phyloP scores from a whole-genome alignment of 2,797 vertebrate species.

The Rhynchonycteris naso region DNA sequence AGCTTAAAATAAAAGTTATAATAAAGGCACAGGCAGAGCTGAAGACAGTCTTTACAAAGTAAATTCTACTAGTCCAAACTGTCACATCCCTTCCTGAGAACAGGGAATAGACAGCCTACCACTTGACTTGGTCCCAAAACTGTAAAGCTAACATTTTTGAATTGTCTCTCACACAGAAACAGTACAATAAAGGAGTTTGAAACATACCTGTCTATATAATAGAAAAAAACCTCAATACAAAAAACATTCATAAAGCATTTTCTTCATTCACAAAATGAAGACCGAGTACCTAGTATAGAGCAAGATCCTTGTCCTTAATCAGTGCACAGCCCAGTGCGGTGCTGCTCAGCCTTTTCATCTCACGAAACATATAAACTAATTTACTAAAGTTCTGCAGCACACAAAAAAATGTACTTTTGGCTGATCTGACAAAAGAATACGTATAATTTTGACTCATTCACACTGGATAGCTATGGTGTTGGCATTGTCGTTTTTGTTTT shows the following conservation, averaged over 20 bases:
- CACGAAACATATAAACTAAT: background rate
- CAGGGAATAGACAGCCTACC: background rate
- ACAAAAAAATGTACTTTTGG: background rate
- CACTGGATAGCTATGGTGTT: background rate
- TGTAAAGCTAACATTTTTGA: slow-evolving; percentile 5
- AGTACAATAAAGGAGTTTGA: background rate
- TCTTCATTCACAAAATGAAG: slow-evolving; percentile 50
- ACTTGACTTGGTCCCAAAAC: background rate
- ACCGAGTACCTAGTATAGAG: background rate
- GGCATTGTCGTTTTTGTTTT: background rate
- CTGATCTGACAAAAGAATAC: background rate
- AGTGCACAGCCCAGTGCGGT: background rate
- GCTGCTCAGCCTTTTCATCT: background rate
- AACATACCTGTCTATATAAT: background rate
- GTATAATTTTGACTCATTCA: background rate
- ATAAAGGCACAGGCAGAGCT: slow-evolving; percentile 3
- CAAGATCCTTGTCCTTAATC: background rate
- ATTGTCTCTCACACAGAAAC: background rate
- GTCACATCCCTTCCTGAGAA: slow-evolving; percentile 4
- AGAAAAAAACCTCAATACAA: background rate
- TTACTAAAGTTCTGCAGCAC: background rate
- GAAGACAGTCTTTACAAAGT: slow-evolving; percentile 31
- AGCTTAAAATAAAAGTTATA: slow-evolving; percentile 37
- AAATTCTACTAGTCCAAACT: slow-evolving; percentile 8
- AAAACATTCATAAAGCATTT: slow-evolving; percentile 9